Evolutionary conservation across 2,113 vertebrate genomes (phyloP).

Genomic region (Pimephales promelas): DNA sequence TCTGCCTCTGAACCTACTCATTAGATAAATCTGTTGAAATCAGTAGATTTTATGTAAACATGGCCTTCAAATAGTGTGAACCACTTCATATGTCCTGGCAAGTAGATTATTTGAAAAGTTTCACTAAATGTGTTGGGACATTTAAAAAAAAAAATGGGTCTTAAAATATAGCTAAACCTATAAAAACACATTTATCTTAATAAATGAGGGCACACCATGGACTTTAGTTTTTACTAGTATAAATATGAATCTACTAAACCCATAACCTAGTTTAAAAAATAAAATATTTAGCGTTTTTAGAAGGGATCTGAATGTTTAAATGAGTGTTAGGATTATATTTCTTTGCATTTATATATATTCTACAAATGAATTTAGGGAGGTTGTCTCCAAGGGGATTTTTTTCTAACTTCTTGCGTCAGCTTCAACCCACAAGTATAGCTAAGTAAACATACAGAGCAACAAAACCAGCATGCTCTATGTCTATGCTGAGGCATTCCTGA

Average conservation of each 20-base stretch:
- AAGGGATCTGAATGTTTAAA: not conserved
- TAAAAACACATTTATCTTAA: too few relatives aligned
- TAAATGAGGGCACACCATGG: too few relatives aligned
- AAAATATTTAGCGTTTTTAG: too few relatives aligned
- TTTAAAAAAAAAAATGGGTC: not conserved
- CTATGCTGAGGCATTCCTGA: conserved; percentile 26
- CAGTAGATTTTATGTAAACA: not conserved
- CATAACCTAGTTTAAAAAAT: too few relatives aligned
- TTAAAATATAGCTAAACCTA: not conserved
- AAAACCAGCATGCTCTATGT: conserved; percentile 13
- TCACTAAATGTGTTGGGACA: not conserved
- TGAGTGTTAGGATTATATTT: not conserved
- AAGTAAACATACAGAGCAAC: conserved; percentile 23
- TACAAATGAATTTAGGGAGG: not conserved
- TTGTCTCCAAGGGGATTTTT: not conserved
- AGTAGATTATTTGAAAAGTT: not conserved
- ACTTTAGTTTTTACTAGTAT: too few relatives aligned
- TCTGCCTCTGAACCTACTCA: too few relatives aligned
- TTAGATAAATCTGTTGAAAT: not conserved
- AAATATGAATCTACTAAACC: too few relatives aligned
- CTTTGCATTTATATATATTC: not conserved
- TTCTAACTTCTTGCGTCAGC: not conserved
- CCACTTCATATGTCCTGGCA: not conserved
- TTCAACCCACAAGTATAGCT: conserved; percentile 1
- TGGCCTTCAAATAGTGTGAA: not conserved